phyloP scores from a whole-genome alignment of 2,888 invertebrate genomes.

The Eugnorisma glareosa region DNA sequence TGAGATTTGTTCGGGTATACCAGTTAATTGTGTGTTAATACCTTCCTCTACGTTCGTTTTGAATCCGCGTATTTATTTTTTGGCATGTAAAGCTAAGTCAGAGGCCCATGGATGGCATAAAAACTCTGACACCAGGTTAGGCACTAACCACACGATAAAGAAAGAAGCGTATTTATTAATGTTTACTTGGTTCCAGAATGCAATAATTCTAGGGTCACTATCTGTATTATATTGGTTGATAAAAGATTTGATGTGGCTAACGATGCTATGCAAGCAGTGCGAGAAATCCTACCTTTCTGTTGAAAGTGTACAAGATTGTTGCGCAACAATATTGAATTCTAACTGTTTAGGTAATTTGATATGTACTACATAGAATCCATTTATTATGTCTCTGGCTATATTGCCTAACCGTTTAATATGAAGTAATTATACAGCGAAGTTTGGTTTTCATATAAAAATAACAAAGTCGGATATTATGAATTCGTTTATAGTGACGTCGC shows the following conservation, averaged over 20 bases:
- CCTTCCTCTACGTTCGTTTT: neutral
- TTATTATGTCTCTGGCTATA: too few relatives aligned
- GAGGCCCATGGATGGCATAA: too few relatives aligned
- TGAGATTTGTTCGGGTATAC: neutral
- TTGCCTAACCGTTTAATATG: too few relatives aligned
- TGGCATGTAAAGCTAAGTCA: too few relatives aligned
- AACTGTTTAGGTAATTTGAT: slow-evolving; percentile 25
- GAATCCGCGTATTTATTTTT: neutral
- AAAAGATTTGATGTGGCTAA: slow-evolving; percentile 27
- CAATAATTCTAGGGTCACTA: neutral
- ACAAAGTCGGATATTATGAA: too few relatives aligned
- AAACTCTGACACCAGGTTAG: too few relatives aligned
- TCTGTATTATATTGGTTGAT: slow-evolving; percentile 16
- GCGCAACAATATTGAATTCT: neutral
- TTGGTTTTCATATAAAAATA: too few relatives aligned
- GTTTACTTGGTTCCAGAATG: slow-evolving; percentile 1
- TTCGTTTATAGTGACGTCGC: too few relatives aligned
- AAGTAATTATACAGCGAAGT: too few relatives aligned
- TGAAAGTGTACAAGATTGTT: slow-evolving; percentile 13
- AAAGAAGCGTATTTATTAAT: neutral
- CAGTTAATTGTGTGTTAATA: neutral
- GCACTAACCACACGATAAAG: too few relatives aligned
- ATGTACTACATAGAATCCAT: too few relatives aligned
- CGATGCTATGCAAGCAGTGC: slow-evolving; percentile 17
- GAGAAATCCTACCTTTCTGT: slow-evolving; percentile 32